Evolutionary conservation across 2,888 invertebrate species (phyloP).

Genomic region (Ochropacha duplaris): DNA sequence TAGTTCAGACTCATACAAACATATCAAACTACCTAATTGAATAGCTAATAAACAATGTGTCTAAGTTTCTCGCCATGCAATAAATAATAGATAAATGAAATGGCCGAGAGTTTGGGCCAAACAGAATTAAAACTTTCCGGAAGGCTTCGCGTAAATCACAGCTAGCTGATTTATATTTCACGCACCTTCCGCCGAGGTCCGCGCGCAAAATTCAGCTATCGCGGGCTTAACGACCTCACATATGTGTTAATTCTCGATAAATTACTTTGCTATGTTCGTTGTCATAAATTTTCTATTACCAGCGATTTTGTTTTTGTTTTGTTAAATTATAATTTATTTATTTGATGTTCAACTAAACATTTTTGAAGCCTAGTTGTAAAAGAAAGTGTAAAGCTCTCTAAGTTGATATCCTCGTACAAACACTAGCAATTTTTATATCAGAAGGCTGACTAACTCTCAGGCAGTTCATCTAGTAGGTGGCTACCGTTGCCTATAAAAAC

Average conservation of each 20-base stretch:
- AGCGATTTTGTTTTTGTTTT: constrained; percentile 9
- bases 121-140: constrained; percentile 76
- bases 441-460: too few species aligned
- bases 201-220: constrained; percentile 30
- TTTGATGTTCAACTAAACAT: too few species aligned
- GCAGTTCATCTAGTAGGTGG: too few species aligned
- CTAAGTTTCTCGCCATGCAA: constrained; percentile 57
- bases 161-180: constrained; percentile 74
- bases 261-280: constrained; percentile 11
- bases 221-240: constrained; percentile 21
- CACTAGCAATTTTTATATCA: too few species aligned
- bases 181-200: constrained; percentile 56
- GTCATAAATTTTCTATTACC: constrained; percentile 13
- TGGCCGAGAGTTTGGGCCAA: constrained; percentile 56
- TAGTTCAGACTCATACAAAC: background rate
- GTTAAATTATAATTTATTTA: constrained; percentile 11
- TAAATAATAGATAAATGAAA: constrained; percentile 77
- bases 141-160: constrained; percentile 71
- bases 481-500: too few species aligned
- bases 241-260: constrained; percentile 15
- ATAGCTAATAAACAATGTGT: constrained; percentile 66
- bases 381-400: too few species aligned
- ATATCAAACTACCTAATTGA: constrained; percentile 56
- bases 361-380: too few species aligned
- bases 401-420: too few species aligned